Conservation (phyloP, 2,888 invertebrate genomes). For the Cyaniris semiargus region DNA sequence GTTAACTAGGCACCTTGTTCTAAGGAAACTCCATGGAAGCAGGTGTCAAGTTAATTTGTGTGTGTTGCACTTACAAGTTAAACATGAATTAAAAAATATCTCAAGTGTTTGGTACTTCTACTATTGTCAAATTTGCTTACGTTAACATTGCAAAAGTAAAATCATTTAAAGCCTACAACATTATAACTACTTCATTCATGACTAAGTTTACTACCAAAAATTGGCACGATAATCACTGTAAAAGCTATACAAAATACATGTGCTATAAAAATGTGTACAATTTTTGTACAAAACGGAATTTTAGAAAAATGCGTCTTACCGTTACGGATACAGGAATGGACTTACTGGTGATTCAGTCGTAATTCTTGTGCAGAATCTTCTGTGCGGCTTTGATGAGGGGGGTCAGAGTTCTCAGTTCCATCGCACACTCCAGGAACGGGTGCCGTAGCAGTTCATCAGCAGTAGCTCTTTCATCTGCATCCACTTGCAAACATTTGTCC, state of each 20-base stretch:
- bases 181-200: conserved; percentile 2
- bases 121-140: conserved; percentile 24
- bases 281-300: conserved; percentile 18
- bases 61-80: background rate
- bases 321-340: conserved; percentile 2
- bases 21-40: background rate
- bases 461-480: conserved; percentile 88
- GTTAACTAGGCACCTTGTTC: background rate
- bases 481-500: conserved; percentile 92
- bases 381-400: conserved; percentile 96
- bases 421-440: conserved; percentile 88
- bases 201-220: conserved; percentile 22
- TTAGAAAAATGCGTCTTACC: conserved; percentile 22
- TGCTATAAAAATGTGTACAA: conserved; percentile 27
- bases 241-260: conserved; percentile 28
- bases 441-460: conserved; percentile 89
- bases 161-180: background rate
- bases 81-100: background rate
- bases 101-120: background rate
- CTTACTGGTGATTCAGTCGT: conserved; percentile 56
- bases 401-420: conserved; percentile 89
- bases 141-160: conserved; percentile 17
- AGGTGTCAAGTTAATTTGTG: background rate
- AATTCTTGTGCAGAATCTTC: conserved; percentile 86
- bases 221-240: conserved; percentile 27